Base-by-base conservation (phyloP, 2,888 invertebrate species). In the Phragmatobia fuliginosa region DNA sequence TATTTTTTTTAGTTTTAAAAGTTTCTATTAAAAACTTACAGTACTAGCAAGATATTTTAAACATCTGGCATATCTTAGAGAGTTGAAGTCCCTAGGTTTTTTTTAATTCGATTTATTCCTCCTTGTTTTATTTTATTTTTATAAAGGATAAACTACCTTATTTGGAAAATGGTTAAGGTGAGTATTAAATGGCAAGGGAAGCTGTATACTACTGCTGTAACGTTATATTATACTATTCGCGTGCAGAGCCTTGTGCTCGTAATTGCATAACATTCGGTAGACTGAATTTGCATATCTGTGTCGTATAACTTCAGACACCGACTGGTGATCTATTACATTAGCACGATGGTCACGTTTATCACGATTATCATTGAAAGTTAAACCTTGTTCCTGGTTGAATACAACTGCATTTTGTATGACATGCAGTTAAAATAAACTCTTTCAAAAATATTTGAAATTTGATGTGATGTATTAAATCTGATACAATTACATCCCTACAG, bases 191-290 rank as follows among this genome's bases (percentile, higher is more conserved):
- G 28, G 28, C 16, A 5, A 52, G 56, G 16, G 2, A 56, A 16
- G 16, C 56, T 52, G 14, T 25, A 52, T 25, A n/a, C 38, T 41
- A 16, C n/a, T 32, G 31, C 21, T 59, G 41, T 18, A 60, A 16
- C 41, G 25, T 61, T 28, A 28, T 56, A 56, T 49, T 28, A 56
- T 52, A 52, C 14, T 25, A 56, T 56, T 56, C 28, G 25, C 16
- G 56, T 33, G 18, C 18, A 33, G 49, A 14, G 58, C 58, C 41
- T 38, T 32, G 52, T 58, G 60, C 41, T 38, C 28, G 52, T 58
- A 66, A 68, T 68, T 72, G 64, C 56, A 56, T 28, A 62, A 67
- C 60, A 28, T 56, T 56, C 28, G 56, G 56, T 28, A 28, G 60
- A n/a, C 60, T 21, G n/a, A 56, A 56, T 56, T 56, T 56, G 56